Base-by-base conservation (phyloP, 1,140 invertebrate genomes). In the Acromyrmex charruanus region DNA sequence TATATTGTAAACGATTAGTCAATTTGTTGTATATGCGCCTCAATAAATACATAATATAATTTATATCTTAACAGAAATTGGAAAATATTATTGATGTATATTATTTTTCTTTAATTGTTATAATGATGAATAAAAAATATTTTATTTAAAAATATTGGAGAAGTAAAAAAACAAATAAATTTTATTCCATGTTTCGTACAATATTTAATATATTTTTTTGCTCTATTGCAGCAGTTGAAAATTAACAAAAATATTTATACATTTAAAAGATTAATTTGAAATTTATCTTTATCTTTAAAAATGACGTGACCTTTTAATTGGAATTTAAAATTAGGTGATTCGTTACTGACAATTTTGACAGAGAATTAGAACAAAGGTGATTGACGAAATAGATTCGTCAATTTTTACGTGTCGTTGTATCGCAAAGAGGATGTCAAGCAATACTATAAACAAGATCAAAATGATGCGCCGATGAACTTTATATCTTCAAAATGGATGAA, bases 401-500 rank as follows among this genome's bases (percentile, higher is more conserved):
- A 28, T 82, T 58, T 59, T 58, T 7, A n/a, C 7, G 12, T 51
- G 10, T 49, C 16, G 58, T 51, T 53, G 39, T 72, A 72, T 74
- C 18, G 35, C 10, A 16, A 9, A 51, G 21, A 65, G 49, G 49
- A 35, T 71, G 16, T 16, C 66, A 21, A 59, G 53, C 21, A 59
- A 72, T 49, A 81, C 10, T 35, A 25, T 72, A 84, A 84, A 75
- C 80, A 74, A 58, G 55, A 74, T 75, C 25, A 35, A 39, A 75
- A 49, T 25, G 53, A 55, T 16, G 53, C 53, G 58, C 16, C 25
- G 25, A 82, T 35, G 44, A 16, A 71, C 35, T 39, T 35, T 53
- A 39, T 68, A 68, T 71, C 28, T 25, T 58, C 44, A 63, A 84
- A 84, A 75, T 49, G 68, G 68, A 61, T 72, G 44, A 87, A 75